phyloP scores from a whole-genome alignment of 92 coral and sea anemone species.

The Pocillopora meandrina region DNA sequence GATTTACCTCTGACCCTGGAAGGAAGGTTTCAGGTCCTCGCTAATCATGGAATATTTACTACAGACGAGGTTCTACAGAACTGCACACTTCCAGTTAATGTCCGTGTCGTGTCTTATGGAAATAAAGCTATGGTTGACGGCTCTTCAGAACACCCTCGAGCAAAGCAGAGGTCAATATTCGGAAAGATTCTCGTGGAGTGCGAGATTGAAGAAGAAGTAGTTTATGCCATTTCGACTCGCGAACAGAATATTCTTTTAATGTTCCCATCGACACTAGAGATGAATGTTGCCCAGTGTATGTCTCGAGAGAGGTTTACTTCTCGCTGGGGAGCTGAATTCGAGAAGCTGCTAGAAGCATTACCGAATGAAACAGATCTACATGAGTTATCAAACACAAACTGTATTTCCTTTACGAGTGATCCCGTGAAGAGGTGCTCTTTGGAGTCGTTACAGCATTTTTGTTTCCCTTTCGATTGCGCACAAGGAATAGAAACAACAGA shows the following conservation, averaged over 20 bases:
- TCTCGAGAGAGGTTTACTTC: neutral
- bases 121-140: neutral
- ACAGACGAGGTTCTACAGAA: conserved; percentile 44
- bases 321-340: conserved; percentile 1
- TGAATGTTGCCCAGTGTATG: conserved; percentile 10
- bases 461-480: conserved; percentile 1
- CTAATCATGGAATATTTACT: conserved; percentile 39
- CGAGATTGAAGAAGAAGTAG: conserved; percentile 61
- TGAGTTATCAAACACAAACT: neutral
- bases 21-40: conserved; percentile 60
- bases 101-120: conserved; percentile 13
- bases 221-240: conserved; percentile 38
- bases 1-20: conserved; percentile 38
- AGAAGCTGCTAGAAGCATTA: neutral
- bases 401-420: conserved; percentile 24
- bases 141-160: neutral
- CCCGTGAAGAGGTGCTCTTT: neutral
- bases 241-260: neutral
- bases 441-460: conserved; percentile 3
- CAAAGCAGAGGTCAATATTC: conserved; percentile 9
- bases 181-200: conserved; percentile 52
- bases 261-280: conserved; percentile 4
- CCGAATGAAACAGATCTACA: conserved; percentile 1
- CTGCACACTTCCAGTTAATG: conserved; percentile 43
- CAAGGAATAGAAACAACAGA: conserved; percentile 4